Conservation (phyloP, 2,113 vertebrate species). For the Sebastes schlegelii region DNA sequence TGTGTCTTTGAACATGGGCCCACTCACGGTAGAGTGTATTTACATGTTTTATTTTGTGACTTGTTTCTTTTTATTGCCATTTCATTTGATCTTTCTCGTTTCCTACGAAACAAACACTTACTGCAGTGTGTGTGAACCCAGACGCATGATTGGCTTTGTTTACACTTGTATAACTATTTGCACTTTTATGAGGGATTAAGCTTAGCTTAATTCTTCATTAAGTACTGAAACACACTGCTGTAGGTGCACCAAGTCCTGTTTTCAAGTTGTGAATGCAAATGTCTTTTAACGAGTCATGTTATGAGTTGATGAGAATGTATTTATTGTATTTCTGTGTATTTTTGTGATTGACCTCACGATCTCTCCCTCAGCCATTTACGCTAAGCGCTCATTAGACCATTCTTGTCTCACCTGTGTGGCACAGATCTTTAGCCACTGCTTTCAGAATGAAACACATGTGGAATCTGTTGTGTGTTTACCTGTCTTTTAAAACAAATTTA, state of each 20-base stretch:
- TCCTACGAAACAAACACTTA: conserved; percentile 76
- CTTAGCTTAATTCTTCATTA: conserved; percentile 20
- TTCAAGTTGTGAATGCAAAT: conserved; percentile 81
- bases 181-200: conserved; percentile 20
- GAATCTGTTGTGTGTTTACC: conserved; percentile 4
- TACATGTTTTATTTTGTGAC: conserved; percentile 82
- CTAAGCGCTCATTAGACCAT: conserved; percentile 20
- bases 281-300: conserved; percentile 74
- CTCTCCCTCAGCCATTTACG: conserved; percentile 58
- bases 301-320: conserved; percentile 74
- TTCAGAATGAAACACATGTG: conserved; percentile 24
- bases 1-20: conserved; percentile 81
- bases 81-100: conserved; percentile 76
- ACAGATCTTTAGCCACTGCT: conserved; percentile 27
- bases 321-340: conserved; percentile 78
- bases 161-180: conserved; percentile 18
- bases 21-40: conserved; percentile 85
- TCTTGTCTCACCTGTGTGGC: conserved; percentile 27
- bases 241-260: conserved; percentile 77
- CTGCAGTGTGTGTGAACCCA: conserved; percentile 78
- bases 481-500: conserved; percentile 4
- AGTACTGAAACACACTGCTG: conserved; percentile 75
- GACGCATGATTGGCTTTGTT: conserved; percentile 47
- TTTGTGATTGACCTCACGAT: conserved; percentile 72
- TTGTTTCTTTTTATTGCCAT: conserved; percentile 78